Conservation (phyloP, 2,888 invertebrate genomes). For the Harpagoxenus sublaevis region DNA sequence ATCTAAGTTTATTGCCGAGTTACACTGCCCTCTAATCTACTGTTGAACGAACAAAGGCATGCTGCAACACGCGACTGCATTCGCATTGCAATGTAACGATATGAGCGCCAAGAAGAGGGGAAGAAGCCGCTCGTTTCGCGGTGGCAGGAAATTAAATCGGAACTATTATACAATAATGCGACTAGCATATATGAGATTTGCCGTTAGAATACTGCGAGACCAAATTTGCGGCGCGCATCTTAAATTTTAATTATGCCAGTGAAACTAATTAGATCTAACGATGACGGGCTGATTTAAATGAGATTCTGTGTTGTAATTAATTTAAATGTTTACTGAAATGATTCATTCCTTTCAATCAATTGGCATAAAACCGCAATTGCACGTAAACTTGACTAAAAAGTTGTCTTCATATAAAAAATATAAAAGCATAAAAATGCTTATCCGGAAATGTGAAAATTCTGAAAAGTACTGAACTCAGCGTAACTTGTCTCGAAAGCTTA, state of each 20-base stretch:
- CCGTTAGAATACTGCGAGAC: not conserved
- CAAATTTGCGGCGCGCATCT: not conserved
- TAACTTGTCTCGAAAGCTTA: not conserved
- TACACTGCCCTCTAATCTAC: slow-evolving; percentile 63
- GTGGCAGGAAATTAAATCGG: slow-evolving; percentile 58
- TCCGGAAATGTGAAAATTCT: not conserved
- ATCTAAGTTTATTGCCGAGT: slow-evolving; percentile 55
- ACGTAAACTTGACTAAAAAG: not conserved
- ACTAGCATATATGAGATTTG: slow-evolving; percentile 36
- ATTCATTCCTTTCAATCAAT: not conserved
- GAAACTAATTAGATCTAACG: slow-evolving; percentile 6
- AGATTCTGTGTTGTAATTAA: not conserved
- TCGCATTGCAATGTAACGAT: slow-evolving; percentile 51
- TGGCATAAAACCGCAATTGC: not conserved
- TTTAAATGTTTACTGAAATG: not conserved
- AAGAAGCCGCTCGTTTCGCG: slow-evolving; percentile 20
- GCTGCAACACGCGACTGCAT: slow-evolving; percentile 53
- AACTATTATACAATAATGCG: slow-evolving; percentile 58
- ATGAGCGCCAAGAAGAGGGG: slow-evolving; percentile 6
- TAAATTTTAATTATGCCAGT: slow-evolving; percentile 16
- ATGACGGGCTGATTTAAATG: not conserved
- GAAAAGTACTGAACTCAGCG: not conserved
- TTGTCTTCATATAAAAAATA: not conserved
- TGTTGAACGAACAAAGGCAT: slow-evolving; percentile 58
- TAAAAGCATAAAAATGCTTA: not conserved